Evolutionary conservation across 2,888 invertebrate genomes (phyloP).

Genomic region (Ganaspis brasiliensis): DNA sequence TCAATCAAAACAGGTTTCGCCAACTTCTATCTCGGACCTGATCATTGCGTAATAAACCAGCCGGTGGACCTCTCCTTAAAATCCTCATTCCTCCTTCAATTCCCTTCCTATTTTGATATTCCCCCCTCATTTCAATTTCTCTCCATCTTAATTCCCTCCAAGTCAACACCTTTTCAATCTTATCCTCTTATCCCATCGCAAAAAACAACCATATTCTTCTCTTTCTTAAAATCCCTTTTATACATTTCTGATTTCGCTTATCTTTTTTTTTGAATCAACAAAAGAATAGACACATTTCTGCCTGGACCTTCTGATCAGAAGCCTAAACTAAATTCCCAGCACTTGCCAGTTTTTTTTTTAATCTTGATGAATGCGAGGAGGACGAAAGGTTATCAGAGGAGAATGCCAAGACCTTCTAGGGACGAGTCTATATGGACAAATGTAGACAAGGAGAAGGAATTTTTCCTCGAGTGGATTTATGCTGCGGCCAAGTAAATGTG

Average conservation of each 20-base stretch:
- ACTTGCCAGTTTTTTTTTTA: background rate
- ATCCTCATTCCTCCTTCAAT: background rate
- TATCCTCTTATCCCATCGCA: too few relatives aligned
- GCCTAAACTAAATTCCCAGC: conserved; percentile 12
- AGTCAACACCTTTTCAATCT: background rate
- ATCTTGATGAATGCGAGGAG: conserved; percentile 13
- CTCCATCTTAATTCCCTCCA: background rate
- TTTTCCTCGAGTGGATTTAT: background rate
- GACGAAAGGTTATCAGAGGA: conserved; percentile 5
- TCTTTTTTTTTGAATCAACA: too few relatives aligned
- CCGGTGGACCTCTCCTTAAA: conserved; percentile 46
- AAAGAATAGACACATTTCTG: background rate
- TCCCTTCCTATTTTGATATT: background rate
- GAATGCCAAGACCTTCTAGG: background rate
- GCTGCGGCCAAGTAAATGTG: background rate
- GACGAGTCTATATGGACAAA: background rate
- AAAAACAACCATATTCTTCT: too few relatives aligned
- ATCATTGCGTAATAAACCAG: conserved; percentile 75
- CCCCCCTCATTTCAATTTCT: background rate
- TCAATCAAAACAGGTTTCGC: conserved; percentile 74
- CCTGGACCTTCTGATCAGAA: background rate
- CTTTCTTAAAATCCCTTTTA: too few relatives aligned
- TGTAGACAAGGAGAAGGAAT: background rate
- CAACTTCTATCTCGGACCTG: conserved; percentile 70
- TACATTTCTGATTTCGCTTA: too few relatives aligned